phyloP scores from a whole-genome alignment of 2,797 vertebrate genomes.

The Enteromius fasciolatus region DNA sequence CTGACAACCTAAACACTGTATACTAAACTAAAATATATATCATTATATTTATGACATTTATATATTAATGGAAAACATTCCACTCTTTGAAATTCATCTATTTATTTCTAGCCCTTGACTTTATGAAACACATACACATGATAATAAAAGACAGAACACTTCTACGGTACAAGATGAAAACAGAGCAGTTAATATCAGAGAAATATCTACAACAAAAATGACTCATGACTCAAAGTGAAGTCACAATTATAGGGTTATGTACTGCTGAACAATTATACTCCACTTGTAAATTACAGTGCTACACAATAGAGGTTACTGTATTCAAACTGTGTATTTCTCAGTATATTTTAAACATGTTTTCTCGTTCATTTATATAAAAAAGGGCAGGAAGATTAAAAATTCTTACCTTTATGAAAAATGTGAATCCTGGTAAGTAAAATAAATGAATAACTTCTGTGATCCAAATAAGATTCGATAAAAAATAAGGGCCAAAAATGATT shows the following conservation, averaged over 20 bases:
- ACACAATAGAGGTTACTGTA: background rate
- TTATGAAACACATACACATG: background rate
- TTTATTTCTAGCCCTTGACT: background rate
- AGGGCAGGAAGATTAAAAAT: background rate
- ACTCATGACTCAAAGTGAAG: conserved; percentile 6
- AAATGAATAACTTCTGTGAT: background rate
- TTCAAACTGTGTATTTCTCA: background rate
- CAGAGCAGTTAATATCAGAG: background rate
- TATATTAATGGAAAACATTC: background rate
- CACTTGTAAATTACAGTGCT: background rate
- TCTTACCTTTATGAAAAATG: conserved; percentile 19
- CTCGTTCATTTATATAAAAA: background rate
- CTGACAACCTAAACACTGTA: background rate
- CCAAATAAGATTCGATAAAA: background rate
- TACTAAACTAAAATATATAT: background rate
- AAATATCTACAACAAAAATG: conserved; percentile 13
- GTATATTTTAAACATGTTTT: background rate
- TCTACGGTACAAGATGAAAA: conserved; percentile 17
- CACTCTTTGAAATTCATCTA: background rate
- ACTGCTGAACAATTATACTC: background rate
- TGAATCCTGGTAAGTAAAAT: background rate
- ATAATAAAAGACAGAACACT: background rate
- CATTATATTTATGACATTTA: background rate
- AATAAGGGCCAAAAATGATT: conserved; percentile 13
- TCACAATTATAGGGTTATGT: conserved; percentile 10